A percentile compares a stretch with the other conserved stretches of the same genome.
Conservation (phyloP, 2,797 vertebrate genomes). For the Zalophus californianus region DNA sequence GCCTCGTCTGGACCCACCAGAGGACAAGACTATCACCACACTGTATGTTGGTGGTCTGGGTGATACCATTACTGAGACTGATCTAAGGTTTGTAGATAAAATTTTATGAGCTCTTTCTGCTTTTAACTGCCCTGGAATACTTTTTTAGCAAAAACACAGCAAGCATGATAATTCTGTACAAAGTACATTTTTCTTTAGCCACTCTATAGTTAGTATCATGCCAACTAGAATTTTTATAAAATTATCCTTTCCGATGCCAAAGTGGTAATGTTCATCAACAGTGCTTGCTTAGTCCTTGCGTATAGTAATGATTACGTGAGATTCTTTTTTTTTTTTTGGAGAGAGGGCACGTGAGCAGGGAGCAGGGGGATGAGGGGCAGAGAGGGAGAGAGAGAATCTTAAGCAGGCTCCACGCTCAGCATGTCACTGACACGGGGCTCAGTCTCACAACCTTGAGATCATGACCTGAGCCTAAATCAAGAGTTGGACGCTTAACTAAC, state of each 20-base stretch:
- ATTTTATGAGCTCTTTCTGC: constrained; percentile 49
- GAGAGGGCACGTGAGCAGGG: not conserved
- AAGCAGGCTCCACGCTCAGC: not conserved
- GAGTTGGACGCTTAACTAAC: not conserved
- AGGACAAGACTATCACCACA: constrained; percentile 98
- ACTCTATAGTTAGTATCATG: not conserved
- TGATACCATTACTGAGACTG: constrained; percentile 96
- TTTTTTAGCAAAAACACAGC: constrained; percentile 21
- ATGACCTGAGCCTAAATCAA: not conserved
- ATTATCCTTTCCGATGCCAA: not conserved
- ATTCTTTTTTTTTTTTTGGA: not conserved
- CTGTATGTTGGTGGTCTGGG: constrained; percentile 98
- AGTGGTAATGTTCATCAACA: not conserved
- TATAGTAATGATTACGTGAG: not conserved
- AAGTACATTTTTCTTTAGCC: constrained; percentile 39
- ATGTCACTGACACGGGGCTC: not conserved
- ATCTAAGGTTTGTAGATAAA: constrained; percentile 92
- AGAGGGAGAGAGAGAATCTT: not conserved
- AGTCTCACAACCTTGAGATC: not conserved
- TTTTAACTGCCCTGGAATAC: constrained; percentile 34
- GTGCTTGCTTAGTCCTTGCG: not conserved
- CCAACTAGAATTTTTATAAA: not conserved
- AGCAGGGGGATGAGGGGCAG: not conserved
- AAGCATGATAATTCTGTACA: not conserved
- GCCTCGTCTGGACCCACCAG: constrained; percentile 97